Conservation (phyloP, 2,797 vertebrate genomes). For the Lutjanus campechanus region DNA sequence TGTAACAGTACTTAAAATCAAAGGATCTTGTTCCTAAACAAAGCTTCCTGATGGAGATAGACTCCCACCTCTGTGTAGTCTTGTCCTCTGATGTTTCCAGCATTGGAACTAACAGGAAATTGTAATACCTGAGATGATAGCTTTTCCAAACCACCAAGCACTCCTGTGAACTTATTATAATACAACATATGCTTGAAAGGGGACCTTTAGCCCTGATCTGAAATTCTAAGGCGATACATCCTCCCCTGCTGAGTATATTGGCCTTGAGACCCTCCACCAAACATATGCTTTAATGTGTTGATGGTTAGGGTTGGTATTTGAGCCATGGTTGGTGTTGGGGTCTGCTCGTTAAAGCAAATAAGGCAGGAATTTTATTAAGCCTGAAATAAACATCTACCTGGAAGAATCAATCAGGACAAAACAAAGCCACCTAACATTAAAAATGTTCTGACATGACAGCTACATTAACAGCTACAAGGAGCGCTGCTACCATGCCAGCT, state of each 20-base stretch:
- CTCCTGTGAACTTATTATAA: neutral
- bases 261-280: neutral
- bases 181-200: neutral
- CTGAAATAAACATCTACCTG: neutral
- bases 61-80: neutral
- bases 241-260: neutral
- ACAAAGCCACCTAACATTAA: neutral
- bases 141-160: neutral
- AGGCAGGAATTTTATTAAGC: neutral
- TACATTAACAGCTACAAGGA: neutral
- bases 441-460: constrained; percentile 4
- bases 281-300: neutral
- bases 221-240: neutral
- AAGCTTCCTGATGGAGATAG: neutral
- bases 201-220: neutral
- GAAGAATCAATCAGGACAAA: neutral
- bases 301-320: neutral
- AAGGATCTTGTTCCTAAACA: neutral
- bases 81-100: neutral
- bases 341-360: neutral
- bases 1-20: neutral
- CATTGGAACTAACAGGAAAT: too few relatives aligned
- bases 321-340: neutral
- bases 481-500: neutral
- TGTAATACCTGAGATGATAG: neutral